Evolutionary conservation across 2,113 vertebrate genomes (phyloP).

Genomic region (Crypturellus undulatus): DNA sequence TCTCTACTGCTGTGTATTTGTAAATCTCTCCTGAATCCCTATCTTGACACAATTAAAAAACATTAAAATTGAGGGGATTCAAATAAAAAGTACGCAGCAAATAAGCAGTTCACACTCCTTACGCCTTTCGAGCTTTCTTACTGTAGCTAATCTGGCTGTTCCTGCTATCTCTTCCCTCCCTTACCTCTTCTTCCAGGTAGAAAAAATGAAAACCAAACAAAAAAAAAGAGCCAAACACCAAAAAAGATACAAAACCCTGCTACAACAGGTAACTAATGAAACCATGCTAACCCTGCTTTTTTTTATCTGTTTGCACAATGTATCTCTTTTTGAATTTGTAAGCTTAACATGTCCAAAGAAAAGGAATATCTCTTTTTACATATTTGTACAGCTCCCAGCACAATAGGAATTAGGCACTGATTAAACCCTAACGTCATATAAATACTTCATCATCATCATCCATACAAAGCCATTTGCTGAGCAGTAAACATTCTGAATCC

Average conservation of each 20-base stretch:
- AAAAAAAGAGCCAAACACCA: neutral
- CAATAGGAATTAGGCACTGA: neutral
- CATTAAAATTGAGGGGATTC: neutral
- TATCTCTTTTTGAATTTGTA: neutral
- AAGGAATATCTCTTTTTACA: neutral
- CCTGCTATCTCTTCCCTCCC: neutral
- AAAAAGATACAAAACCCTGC: neutral
- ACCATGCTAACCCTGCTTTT: neutral
- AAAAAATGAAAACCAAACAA: neutral
- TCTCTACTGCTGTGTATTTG: neutral
- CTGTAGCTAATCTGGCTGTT: neutral
- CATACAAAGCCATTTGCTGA: neutral
- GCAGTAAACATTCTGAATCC: neutral
- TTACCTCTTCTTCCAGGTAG: neutral
- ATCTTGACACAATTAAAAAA: neutral
- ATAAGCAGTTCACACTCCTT: neutral
- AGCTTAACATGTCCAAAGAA: neutral
- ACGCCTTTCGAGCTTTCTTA: neutral
- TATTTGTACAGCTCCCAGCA: neutral
- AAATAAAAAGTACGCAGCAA: neutral
- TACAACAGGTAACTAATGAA: neutral
- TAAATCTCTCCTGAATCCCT: neutral
- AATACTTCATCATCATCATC: neutral
- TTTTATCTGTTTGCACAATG: neutral
- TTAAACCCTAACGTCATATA: neutral